These are phyloP conservation scores for Petaurus breviceps DNA, from an alignment of 2,113 vertebrate genomes.

Conservation along the genomic window DNA sequence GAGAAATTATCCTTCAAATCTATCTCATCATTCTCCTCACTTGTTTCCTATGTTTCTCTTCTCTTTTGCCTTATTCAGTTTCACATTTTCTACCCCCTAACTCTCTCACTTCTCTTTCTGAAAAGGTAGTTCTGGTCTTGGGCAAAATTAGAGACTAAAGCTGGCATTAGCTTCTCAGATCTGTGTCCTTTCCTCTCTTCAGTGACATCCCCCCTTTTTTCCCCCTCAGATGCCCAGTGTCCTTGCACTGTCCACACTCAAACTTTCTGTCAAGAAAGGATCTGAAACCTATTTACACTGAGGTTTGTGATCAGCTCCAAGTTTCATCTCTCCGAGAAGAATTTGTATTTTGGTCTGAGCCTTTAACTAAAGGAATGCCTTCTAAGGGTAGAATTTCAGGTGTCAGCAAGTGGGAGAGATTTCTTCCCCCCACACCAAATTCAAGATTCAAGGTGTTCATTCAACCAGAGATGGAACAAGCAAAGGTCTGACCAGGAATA, in stretches of 20 bases:
- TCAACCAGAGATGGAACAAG: neutral
- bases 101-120: neutral
- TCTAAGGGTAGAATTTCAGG: slow-evolving; percentile 9
- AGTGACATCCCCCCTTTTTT: neutral
- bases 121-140: neutral
- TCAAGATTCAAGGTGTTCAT: neutral
- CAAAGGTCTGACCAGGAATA: neutral
- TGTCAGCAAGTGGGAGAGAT: slow-evolving; percentile 21
- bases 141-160: neutral
- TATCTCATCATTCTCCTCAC: neutral
- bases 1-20: neutral
- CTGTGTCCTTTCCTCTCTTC: neutral
- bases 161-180: neutral
- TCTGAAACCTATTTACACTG: neutral
- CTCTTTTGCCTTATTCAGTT: neutral
- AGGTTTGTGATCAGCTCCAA: neutral
- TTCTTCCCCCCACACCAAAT: neutral
- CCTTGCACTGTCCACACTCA: slow-evolving; percentile 6
- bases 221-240: neutral
- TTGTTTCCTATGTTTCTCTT: neutral
- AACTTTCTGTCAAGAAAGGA: neutral
- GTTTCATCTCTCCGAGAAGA: slow-evolving; percentile 26
- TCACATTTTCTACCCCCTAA: neutral
- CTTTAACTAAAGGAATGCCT: slow-evolving; percentile 25
- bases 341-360: slow-evolving; percentile 16